A percentile compares a stretch with the other conserved stretches of the same genome.
Evolutionary conservation across 2,888 invertebrate species (phyloP).

Genomic region (Thumatha senex): DNA sequence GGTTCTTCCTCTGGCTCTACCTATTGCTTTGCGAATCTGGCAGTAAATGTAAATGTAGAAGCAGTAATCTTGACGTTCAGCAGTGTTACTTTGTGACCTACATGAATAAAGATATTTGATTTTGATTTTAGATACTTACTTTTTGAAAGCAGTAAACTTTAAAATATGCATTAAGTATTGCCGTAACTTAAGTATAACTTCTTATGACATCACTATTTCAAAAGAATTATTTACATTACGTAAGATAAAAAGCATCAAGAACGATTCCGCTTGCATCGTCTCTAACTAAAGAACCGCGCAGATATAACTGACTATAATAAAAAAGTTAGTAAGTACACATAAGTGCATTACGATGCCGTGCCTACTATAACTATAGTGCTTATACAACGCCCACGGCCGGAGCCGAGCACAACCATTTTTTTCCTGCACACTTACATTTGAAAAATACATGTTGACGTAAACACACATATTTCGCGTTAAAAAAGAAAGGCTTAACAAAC

Average conservation of each 20-base stretch:
- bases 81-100: too few species aligned
- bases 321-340: conserved; percentile 81
- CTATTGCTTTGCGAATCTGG: too few species aligned
- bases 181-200: too few species aligned
- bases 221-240: conserved; percentile 44
- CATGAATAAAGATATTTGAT: too few species aligned
- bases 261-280: conserved; percentile 43
- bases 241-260: conserved; percentile 62
- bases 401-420: conserved; percentile 73
- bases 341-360: conserved; percentile 78
- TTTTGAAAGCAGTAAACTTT: too few species aligned
- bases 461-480: conserved; percentile 71
- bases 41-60: too few species aligned
- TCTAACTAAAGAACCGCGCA: conserved; percentile 74
- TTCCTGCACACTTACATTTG: conserved; percentile 75
- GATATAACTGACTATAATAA: conserved; percentile 79
- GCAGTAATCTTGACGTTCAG: too few species aligned
- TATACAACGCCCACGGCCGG: conserved; percentile 75
- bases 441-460: conserved; percentile 82
- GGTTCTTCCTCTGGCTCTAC: too few species aligned
- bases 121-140: too few species aligned
- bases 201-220: neutral
- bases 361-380: conserved; percentile 70
- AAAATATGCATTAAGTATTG: too few species aligned
- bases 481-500: conserved; percentile 32